phyloP scores from a whole-genome alignment of 1,140 invertebrate species.

The Drosophila rhopaloa region DNA sequence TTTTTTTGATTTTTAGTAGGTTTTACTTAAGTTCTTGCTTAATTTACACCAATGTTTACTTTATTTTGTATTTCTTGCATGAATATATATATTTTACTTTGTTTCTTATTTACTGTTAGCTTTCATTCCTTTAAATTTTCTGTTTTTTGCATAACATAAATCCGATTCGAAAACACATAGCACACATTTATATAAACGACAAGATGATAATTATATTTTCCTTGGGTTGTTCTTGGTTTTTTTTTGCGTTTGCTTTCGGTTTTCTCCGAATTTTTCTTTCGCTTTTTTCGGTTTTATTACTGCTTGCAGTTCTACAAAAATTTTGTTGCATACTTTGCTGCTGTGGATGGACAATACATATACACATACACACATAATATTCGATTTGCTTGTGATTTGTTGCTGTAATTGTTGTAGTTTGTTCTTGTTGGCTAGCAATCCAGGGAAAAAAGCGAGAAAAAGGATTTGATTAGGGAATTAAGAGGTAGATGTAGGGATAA shows the following conservation, averaged over 20 bases:
- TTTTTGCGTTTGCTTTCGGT: constrained; percentile 8
- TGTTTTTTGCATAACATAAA: constrained; percentile 42
- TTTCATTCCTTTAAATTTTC: constrained; percentile 17
- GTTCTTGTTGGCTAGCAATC: constrained; percentile 21
- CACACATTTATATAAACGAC: constrained; percentile 76
- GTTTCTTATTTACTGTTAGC: constrained; percentile 24
- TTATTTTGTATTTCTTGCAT: constrained; percentile 51
- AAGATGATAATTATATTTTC: constrained; percentile 67
- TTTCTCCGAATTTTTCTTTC: neutral
- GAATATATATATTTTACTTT: constrained; percentile 40
- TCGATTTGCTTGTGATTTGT: constrained; percentile 11
- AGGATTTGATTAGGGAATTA: neutral
- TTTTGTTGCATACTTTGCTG: constrained; percentile 38
- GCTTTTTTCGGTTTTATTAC: constrained; percentile 16
- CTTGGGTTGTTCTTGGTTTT: constrained; percentile 25
- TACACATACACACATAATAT: constrained; percentile 38
- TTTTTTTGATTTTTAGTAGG: constrained; percentile 30
- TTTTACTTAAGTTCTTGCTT: constrained; percentile 44
- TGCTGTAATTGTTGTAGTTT: constrained; percentile 21
- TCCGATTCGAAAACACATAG: constrained; percentile 64
- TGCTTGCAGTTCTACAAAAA: constrained; percentile 41
- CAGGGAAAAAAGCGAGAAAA: constrained; percentile 37
- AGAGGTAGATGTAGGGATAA: neutral
- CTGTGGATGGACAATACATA: constrained; percentile 46
- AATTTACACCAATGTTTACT: constrained; percentile 58